Percentiles rank a stretch among this genome's conserved stretches.
These are phyloP conservation scores for Galemys pyrenaicus DNA, from an alignment of 2,113 vertebrate species.

Conservation along the genomic window DNA sequence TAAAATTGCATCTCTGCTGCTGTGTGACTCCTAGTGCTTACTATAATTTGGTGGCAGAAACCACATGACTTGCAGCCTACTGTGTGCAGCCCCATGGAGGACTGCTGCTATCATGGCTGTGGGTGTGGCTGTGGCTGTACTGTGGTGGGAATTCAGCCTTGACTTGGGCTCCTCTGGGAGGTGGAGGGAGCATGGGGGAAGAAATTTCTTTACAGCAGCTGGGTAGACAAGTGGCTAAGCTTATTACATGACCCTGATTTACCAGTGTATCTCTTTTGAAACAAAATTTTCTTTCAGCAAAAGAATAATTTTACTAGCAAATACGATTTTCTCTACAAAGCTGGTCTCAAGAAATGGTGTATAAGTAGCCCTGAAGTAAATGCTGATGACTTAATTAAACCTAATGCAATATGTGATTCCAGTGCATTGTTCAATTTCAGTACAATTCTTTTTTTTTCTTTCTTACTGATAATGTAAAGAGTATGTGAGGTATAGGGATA, in stretches of 20 bases:
- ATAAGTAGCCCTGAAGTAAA: constrained; percentile 45
- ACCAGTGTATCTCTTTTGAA: constrained; percentile 55
- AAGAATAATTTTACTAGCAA: constrained; percentile 66
- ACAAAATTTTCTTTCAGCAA: constrained; percentile 25
- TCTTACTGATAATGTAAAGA: not conserved
- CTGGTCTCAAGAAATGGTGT: constrained; percentile 30
- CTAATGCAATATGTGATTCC: constrained; percentile 6
- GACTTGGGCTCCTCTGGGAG: not conserved
- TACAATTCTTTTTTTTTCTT: constrained; percentile 47
- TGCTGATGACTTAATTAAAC: constrained; percentile 68
- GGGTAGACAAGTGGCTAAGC: not conserved
- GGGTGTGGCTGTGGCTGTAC: constrained; percentile 40
- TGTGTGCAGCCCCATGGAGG: constrained; percentile 44
- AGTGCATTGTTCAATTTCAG: not conserved
- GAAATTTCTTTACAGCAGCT: not conserved
- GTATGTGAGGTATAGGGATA: not conserved
- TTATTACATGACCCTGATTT: not conserved
- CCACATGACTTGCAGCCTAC: constrained; percentile 65
- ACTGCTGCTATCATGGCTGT: not conserved
- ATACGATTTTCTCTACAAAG: not conserved
- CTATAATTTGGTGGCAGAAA: constrained; percentile 75
- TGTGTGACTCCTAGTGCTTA: constrained; percentile 78
- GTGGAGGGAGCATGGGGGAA: no score
- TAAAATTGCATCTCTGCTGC: constrained; percentile 72
- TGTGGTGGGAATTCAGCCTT: not conserved